Percentiles rank a stretch among this genome's conserved stretches.
Conservation (phyloP, 2,113 vertebrate species). For the Epinephelus fuscoguttatus region DNA sequence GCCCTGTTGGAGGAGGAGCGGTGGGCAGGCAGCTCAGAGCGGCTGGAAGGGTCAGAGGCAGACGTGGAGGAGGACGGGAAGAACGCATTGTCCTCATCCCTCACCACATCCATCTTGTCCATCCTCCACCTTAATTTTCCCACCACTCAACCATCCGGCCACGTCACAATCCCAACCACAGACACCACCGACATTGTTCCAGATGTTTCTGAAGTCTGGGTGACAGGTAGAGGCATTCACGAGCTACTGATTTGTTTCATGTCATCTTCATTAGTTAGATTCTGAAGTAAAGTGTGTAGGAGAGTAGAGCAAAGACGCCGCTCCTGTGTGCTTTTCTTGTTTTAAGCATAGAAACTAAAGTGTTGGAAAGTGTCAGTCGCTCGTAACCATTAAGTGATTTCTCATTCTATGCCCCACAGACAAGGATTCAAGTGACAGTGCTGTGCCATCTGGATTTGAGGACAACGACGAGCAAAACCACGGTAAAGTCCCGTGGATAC, state of each 20-base stretch:
- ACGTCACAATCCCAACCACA: slow-evolving; percentile 29
- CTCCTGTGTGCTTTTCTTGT: neutral
- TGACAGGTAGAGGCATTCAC: slow-evolving; percentile 73
- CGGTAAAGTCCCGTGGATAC: slow-evolving; percentile 68
- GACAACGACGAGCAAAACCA: slow-evolving; percentile 73
- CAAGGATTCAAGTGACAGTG: slow-evolving; percentile 72
- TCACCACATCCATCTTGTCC: slow-evolving; percentile 91
- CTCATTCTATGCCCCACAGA: slow-evolving; percentile 62
- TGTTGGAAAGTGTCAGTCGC: neutral
- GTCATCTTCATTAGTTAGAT: slow-evolving; percentile 5
- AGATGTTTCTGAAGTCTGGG: slow-evolving; percentile 64
- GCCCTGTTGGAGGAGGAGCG: slow-evolving; percentile 88
- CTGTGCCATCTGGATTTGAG: slow-evolving; percentile 73
- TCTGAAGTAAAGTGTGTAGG: neutral
- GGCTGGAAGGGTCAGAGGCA: slow-evolving; percentile 76
- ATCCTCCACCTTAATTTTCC: slow-evolving; percentile 90
- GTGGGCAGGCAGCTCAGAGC: slow-evolving; percentile 90
- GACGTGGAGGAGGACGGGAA: slow-evolving; percentile 88
- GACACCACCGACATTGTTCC: slow-evolving; percentile 40
- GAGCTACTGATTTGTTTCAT: slow-evolving; percentile 3
- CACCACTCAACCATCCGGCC: slow-evolving; percentile 82
- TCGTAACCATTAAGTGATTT: slow-evolving; percentile 10
- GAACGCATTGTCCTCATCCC: slow-evolving; percentile 86
- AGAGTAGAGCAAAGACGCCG: neutral
- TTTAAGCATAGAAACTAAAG: neutral